Evolutionary conservation across 92 coral and sea anemone species (phyloP), one percentile per base, ranked within the genome.

Genomic region (Zoanthus solanderi): DNA sequence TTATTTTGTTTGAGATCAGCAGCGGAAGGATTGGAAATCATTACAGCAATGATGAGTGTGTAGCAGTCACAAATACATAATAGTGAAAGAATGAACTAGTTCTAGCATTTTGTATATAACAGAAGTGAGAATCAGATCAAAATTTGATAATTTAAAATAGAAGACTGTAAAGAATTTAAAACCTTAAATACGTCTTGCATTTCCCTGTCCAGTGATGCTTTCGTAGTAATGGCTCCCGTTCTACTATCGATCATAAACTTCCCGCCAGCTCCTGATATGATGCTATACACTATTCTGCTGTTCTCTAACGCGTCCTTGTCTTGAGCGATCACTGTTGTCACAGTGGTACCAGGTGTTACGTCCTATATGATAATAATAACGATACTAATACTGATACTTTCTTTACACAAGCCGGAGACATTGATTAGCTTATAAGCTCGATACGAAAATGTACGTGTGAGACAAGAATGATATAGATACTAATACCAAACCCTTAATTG

Each of bases 291-390:
- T 16, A 95, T 50, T 10, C 56, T 76, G 29, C 89, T 90, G 50
- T 95, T 95, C 7, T 76, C 87, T 7, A 72, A 90, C 50, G 72
- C 8, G 50, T 94, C 98, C 42, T 48, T 73, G 74, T 94, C 98
- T n/a, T 74, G 84, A 4, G 98, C 98, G 0, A 34, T 75, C 53
- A 91, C 76, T 71, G 84, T 83, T 46, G 87, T 58, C 52, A 94
- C 94, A 47, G 46, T 61, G 0, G 85, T 63, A 17, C 94, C 97
- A 80, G 47, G 73, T 4, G 83, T 12, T 29, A 81, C 78, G 46
- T 52, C 87, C 98, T 94, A 85, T 52, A 17, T 71, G 17, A 18
- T 74, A 45, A 60, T 12, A 91, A 14, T 23, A 63, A 0, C 30
- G n/a, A 63, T 63, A 37, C 42, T 37, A 37, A 37, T 37, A 37